Evolutionary conservation across 2,113 vertebrate genomes (phyloP), one percentile per base, ranked within the genome.

Genomic region (Apaloderma vittatum): DNA sequence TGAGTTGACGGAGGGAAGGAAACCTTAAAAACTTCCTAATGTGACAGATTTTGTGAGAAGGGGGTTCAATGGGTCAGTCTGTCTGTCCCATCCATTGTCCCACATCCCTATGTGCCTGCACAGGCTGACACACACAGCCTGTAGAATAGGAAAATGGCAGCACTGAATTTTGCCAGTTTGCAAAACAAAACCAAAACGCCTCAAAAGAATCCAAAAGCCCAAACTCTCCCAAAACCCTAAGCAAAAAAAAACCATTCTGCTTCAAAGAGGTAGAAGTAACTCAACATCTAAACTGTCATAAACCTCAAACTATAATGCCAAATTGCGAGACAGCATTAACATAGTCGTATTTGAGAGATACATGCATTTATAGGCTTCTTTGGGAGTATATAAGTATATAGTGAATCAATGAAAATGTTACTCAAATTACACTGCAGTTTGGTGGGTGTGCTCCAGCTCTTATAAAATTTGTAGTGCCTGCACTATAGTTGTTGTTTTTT

Each of bases 51-150:
- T 49, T 76, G 9, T 83, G 51, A 86, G 54, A 93, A 66, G 11
- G 10, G n/a, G 59, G 21, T 79, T 21, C 46, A 61, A 1, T 55
- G 29, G 2, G 6, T 77, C 6, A 3, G 12, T 84, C 59, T 58
- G 1, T 65, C 40, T 77, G 20, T 78, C 37, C 55, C 2, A 11
- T 45, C 18, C 5, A 1, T 20, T 62, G 18, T 89, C 15, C 4
- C 20, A 4, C 1, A 0, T 72, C 37, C 15, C 14, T 52, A 5
- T n/a, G 22, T 81, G 26, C 21, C 30, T 59, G 13, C 21, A 11
- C 2, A 32, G 61, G 17, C 18, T 52, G 48, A 18, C 0, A 0
- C 14, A 16, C 15, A 9, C 4, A 4, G 4, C 15, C 11, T 76
- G 10, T 70, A 49, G 63, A 72, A 22, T 3, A 73, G 49, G 48